Evolutionary conservation across 2,797 vertebrate genomes (phyloP).

Genomic region (Coluber constrictor): DNA sequence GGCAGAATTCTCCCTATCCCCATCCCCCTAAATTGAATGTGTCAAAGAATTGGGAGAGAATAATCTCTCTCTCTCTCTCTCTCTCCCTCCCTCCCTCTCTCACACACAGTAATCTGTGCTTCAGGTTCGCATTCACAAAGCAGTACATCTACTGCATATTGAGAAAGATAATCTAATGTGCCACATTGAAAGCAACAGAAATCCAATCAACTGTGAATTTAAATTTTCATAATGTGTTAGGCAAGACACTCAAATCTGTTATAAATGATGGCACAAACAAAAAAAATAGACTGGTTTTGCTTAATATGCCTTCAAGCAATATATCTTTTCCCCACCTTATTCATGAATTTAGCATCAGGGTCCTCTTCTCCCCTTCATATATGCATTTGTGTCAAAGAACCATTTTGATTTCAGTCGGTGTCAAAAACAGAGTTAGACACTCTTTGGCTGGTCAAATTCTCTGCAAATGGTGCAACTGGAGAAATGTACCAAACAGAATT

Average conservation of each 20-base stretch:
- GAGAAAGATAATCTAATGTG: conserved; percentile 46
- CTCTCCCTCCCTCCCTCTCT: no score
- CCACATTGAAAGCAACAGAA: conserved; percentile 56
- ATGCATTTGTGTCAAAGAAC: background rate
- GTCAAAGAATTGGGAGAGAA: background rate
- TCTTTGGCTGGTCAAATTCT: background rate
- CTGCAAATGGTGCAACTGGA: background rate
- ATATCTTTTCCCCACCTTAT: conserved; percentile 1
- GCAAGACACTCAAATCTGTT: conserved; percentile 39
- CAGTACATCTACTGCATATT: conserved; percentile 46
- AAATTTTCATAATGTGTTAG: background rate
- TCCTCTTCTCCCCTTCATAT: conserved; percentile 28
- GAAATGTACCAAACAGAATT: background rate
- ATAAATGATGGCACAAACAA: conserved; percentile 26
- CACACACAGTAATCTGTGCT: conserved; percentile 1
- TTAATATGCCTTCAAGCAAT: conserved; percentile 37
- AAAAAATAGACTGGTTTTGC: conserved; percentile 33
- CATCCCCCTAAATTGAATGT: background rate
- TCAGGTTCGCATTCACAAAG: conserved; percentile 45
- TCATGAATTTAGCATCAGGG: conserved; percentile 30
- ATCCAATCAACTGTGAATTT: conserved; percentile 38
- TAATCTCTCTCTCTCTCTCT: no score
- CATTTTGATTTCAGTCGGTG: background rate
- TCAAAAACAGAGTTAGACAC: background rate
- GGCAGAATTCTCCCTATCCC: conserved; percentile 14